Conservation (phyloP, 2,888 invertebrate genomes). For the Empis livida region DNA sequence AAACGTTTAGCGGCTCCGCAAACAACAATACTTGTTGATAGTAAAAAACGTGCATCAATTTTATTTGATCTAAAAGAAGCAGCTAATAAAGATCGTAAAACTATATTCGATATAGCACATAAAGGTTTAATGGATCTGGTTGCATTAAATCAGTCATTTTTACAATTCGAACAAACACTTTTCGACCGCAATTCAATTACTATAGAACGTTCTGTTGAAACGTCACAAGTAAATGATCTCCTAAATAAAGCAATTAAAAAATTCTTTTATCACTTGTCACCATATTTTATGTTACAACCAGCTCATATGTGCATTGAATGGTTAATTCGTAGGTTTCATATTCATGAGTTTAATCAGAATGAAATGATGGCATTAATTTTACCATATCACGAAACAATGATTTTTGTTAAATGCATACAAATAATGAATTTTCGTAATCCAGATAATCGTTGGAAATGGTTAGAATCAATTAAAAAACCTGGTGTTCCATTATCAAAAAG, state of each 20-base stretch:
- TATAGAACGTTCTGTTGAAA: conserved; percentile 70
- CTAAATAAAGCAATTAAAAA: conserved; percentile 61
- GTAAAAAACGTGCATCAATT: conserved; percentile 64
- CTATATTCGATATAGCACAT: conserved; percentile 74
- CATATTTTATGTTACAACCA: conserved; percentile 73
- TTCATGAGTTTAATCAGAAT: conserved; percentile 79
- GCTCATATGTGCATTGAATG: conserved; percentile 87
- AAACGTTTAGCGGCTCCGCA: conserved; percentile 63
- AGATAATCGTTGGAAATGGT: conserved; percentile 62
- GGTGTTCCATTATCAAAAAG: conserved; percentile 62
- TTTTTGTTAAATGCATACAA: conserved; percentile 73
- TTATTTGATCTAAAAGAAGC: conserved; percentile 86
- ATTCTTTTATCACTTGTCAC: conserved; percentile 71
- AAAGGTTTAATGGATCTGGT: conserved; percentile 76
- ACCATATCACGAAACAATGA: conserved; percentile 86
- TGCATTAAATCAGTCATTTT: conserved; percentile 56
- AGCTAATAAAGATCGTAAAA: conserved; percentile 68
- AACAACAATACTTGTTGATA: conserved; percentile 49
- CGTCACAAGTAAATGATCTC: conserved; percentile 57
- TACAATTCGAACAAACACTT: conserved; percentile 57
- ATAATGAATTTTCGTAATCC: conserved; percentile 50
- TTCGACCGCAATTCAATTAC: conserved; percentile 65
- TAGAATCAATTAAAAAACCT: conserved; percentile 56
- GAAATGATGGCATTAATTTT: conserved; percentile 67
- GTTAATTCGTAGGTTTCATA: conserved; percentile 78